Evolutionary conservation across 2,113 vertebrate species (phyloP).

Genomic region (Anhinga rufa): DNA sequence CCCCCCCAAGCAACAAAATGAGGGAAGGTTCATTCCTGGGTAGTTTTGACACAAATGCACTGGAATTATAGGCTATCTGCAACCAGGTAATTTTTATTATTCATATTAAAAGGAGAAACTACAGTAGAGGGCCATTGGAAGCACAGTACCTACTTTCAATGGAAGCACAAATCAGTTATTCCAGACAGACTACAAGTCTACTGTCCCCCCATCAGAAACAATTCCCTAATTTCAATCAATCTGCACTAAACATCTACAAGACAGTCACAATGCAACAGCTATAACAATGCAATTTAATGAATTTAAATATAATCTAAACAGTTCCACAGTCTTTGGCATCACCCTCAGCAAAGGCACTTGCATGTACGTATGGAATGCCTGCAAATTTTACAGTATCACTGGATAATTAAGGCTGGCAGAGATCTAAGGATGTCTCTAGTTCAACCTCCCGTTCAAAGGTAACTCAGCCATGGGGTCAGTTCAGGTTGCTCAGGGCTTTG

Average conservation of each 20-base stretch:
- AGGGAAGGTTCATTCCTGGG: not conserved
- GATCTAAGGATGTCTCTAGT: not conserved
- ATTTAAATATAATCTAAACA: not conserved
- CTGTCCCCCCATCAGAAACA: not conserved
- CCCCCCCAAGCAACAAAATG: not conserved
- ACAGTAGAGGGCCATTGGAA: not conserved
- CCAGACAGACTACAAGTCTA: not conserved
- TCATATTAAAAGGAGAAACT: not conserved
- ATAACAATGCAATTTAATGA: not conserved
- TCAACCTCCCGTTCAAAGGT: not conserved
- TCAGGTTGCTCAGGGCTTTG: not conserved
- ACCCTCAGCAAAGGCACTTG: not conserved
- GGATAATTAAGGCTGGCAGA: not conserved
- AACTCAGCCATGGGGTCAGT: not conserved
- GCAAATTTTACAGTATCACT: not conserved
- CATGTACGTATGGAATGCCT: fast-evolving
- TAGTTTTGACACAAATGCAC: not conserved
- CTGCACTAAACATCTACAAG: not conserved
- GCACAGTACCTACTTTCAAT: not conserved
- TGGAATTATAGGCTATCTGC: not conserved
- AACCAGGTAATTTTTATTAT: not conserved
- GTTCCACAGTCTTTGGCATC: not conserved
- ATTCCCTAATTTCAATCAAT: not conserved
- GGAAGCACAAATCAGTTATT: not conserved
- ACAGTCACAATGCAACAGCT: not conserved